Evolutionary conservation across 2,797 vertebrate species (phyloP).

Genomic region (Notolabrus celidotus): DNA sequence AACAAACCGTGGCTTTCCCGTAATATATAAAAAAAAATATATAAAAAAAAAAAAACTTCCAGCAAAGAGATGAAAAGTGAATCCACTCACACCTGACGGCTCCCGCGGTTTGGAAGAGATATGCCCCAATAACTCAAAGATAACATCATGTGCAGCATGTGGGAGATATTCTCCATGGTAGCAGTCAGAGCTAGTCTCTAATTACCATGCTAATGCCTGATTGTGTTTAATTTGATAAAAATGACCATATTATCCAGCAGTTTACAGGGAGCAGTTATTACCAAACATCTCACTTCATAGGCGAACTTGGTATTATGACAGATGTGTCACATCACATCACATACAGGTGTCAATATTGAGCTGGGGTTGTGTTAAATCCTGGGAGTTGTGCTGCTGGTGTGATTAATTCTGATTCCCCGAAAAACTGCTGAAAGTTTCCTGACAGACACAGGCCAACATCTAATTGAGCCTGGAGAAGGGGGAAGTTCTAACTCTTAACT

Average conservation of each 20-base stretch:
- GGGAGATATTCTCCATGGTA: constrained; percentile 66
- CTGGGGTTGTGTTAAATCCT: constrained; percentile 9
- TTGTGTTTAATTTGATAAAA: constrained; percentile 71
- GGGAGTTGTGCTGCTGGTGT: constrained; percentile 43
- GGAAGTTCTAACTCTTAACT: constrained; percentile 60
- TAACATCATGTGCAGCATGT: constrained; percentile 61
- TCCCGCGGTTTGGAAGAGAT: constrained; percentile 21
- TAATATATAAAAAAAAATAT: too few relatives aligned
- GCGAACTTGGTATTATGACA: constrained; percentile 45
- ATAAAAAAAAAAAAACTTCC: constrained; percentile 9
- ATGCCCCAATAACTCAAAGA: constrained; percentile 43
- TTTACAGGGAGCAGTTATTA: constrained; percentile 66
- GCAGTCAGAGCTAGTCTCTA: constrained; percentile 39
- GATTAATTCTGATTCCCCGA: constrained; percentile 60
- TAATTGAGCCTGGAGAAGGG: constrained; percentile 75
- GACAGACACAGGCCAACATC: constrained; percentile 65
- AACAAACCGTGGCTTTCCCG: constrained; percentile 20
- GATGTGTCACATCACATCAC: constrained; percentile 44
- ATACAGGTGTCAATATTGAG: constrained; percentile 29
- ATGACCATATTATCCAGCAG: constrained; percentile 70
- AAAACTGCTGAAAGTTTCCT: constrained; percentile 67
- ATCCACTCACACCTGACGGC: too few relatives aligned
- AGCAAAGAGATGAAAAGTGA: constrained; percentile 14
- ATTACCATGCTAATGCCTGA: constrained; percentile 65
- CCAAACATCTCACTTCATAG: constrained; percentile 59